A percentile compares a stretch with the other conserved stretches of the same genome.
Conservation (phyloP, 2,113 vertebrate species). For the Proteles cristata region DNA sequence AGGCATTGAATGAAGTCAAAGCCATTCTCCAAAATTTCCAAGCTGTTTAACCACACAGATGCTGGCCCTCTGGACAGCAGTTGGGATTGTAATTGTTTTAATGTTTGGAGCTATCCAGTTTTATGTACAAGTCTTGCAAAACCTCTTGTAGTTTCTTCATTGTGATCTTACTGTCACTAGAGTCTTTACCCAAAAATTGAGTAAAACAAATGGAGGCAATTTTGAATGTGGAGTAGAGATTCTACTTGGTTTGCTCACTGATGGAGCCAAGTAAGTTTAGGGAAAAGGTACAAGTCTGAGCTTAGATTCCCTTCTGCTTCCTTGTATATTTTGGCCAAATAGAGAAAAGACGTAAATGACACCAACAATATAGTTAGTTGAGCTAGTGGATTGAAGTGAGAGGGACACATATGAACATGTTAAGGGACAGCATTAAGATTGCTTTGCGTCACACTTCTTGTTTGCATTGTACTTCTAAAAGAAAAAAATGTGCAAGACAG, state of each 20-base stretch:
- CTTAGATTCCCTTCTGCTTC: background rate
- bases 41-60: background rate
- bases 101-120: background rate
- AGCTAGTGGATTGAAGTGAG: background rate
- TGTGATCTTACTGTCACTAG: background rate
- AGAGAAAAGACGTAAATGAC: background rate
- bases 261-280: background rate
- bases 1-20: background rate
- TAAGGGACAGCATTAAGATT: background rate
- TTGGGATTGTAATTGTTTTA: background rate
- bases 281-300: background rate
- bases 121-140: conserved; percentile 6
- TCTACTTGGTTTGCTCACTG: background rate
- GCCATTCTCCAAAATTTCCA: background rate
- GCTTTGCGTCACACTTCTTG: background rate
- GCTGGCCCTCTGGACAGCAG: background rate
- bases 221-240: background rate
- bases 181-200: background rate
- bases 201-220: background rate
- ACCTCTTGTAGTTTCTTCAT: background rate
- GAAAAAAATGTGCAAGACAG: background rate
- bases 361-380: background rate
- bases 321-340: background rate
- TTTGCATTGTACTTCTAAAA: background rate
- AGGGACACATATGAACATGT: background rate